phyloP scores from a whole-genome alignment of 2,113 vertebrate species.

The Neoarius graeffei region DNA sequence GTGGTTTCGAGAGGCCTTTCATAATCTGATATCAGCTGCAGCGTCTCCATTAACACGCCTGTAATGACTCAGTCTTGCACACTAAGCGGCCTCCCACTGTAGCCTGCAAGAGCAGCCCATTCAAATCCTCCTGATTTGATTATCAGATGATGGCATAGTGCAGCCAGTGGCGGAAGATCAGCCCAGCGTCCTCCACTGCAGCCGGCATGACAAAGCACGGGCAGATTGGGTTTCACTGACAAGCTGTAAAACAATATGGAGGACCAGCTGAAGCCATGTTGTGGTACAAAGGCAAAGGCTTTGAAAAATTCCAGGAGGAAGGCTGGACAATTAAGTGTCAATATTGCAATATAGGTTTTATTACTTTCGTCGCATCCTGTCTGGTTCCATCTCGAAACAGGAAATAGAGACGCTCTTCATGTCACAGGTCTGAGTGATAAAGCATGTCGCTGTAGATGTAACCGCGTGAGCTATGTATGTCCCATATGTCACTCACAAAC shows the following conservation, averaged over 20 bases:
- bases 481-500: constrained; percentile 33
- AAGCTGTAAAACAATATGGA: constrained; percentile 58
- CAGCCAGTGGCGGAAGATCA: constrained; percentile 38
- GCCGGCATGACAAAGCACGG: constrained; percentile 46
- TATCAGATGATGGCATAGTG: constrained; percentile 47
- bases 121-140: constrained; percentile 53
- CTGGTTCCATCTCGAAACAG: background rate
- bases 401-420: background rate
- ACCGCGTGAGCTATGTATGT: constrained; percentile 27
- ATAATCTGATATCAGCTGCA: constrained; percentile 55
- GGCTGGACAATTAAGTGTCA: background rate
- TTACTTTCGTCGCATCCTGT: background rate
- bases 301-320: constrained; percentile 20
- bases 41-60: constrained; percentile 59
- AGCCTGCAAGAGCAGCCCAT: constrained; percentile 46
- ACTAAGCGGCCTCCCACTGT: constrained; percentile 41
- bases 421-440: background rate
- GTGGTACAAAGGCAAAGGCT: constrained; percentile 45
- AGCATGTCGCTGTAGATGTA: background rate
- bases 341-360: background rate
- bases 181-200: constrained; percentile 32
- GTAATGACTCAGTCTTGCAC: constrained; percentile 55
- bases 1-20: constrained; percentile 28
- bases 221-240: constrained; percentile 52
- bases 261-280: constrained; percentile 52